phyloP scores from a whole-genome alignment of 1,140 invertebrate species.

The Harlomillsia oculata region DNA sequence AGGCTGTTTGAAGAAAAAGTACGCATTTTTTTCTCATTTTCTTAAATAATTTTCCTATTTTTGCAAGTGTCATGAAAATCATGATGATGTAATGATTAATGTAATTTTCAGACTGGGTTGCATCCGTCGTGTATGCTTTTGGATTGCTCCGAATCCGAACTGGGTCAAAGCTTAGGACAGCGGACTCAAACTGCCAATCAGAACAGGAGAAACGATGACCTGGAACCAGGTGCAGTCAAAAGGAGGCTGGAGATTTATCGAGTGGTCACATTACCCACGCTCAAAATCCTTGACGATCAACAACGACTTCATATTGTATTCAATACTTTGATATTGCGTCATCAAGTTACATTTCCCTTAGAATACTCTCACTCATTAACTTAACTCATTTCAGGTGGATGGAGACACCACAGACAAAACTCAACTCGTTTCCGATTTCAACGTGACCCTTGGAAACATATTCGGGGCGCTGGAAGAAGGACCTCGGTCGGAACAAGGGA shows the following conservation, averaged over 20 bases:
- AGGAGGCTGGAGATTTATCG: constrained; percentile 71
- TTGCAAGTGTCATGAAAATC: not conserved
- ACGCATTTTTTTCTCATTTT: constrained; percentile 10
- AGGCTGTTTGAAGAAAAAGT: constrained; percentile 76
- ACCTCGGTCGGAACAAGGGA: not conserved
- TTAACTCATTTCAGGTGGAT: constrained; percentile 61
- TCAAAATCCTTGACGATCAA: constrained; percentile 69
- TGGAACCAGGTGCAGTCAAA: constrained; percentile 66
- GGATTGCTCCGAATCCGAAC: constrained; percentile 75
- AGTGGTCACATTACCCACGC: constrained; percentile 72
- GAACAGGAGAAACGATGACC: constrained; percentile 61
- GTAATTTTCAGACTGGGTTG: not conserved
- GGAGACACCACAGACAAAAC: constrained; percentile 64
- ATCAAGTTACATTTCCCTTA: constrained; percentile 20
- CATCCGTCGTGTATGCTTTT: constrained; percentile 61
- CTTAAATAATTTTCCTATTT: not conserved
- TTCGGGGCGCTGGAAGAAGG: constrained; percentile 7
- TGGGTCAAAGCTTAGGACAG: constrained; percentile 49
- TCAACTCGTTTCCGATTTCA: constrained; percentile 14
- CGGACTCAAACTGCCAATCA: not conserved
- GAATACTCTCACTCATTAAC: no score
- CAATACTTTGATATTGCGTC: constrained; percentile 2
- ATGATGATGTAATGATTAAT: not conserved
- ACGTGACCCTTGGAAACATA: not conserved
- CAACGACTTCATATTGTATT: constrained; percentile 63